Evolutionary conservation across 2,113 vertebrate species (phyloP), one percentile per base, ranked within the genome.

Genomic region (Calyptomena viridis): DNA sequence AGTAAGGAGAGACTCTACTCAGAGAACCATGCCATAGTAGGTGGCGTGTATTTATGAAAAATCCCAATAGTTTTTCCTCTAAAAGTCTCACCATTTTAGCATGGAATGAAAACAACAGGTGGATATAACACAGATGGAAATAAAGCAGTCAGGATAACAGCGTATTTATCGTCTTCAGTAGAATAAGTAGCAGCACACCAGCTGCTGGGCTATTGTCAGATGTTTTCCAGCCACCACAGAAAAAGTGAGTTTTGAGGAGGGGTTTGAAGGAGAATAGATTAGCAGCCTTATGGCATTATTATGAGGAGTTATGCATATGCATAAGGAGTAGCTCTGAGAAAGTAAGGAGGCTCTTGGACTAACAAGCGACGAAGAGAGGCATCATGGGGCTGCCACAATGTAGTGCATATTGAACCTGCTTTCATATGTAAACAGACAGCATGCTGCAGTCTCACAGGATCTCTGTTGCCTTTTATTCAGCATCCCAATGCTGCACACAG

Each of bases 251-350:
- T 95, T 95, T 90, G 93, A 96, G 92, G 87, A 96, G 91, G 82
- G 67, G 39, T 86, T 95, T 97, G 94, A 95, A 95, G 91, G 75
- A 95, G 90, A 95, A 94, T 92, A 96, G 92, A 97, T 96, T 97
- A 96, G 79, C 94, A 96, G 90, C 92, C 88, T 95, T 86, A 46
- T 75, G 90, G 76, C 79, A 81, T 96, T 95, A 95, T 97, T 93
- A 95, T 93, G 42, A 90, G 67, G 78, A 87, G 58, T 87, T 93
- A 95, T 95, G 87, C 94, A 96, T 94, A 96, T 96, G 96, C 91
- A 97, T 95, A 96, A 96, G 94, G 78, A 93, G 83, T 74, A 78
- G 92, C 90, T 95, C 94, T 86, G 88, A 93, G 94, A 86, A 97
- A 96, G 95, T 95, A 42, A 84, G 96, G 91, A 94, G 92, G 92